These are phyloP conservation scores for Romanogobio albipinnatus DNA, from an alignment of 2,113 vertebrate genomes.

Conservation along the genomic window DNA sequence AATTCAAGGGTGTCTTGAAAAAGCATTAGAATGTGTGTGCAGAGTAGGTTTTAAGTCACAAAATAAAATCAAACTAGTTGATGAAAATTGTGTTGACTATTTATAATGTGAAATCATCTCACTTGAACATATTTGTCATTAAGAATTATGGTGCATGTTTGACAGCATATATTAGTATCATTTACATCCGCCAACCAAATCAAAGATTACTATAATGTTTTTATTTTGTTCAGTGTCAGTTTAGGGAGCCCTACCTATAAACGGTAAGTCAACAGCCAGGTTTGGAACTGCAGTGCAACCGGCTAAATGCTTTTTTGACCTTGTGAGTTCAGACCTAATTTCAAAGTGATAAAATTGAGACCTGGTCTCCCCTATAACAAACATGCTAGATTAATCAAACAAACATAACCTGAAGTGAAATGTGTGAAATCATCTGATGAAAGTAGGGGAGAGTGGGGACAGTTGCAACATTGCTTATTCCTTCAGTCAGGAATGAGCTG, in stretches of 20 bases:
- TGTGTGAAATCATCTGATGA: not conserved
- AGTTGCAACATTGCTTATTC: no score
- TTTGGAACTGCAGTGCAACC: not conserved
- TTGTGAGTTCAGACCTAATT: no score
- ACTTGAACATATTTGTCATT: not conserved
- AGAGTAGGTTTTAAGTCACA: conserved; percentile 31
- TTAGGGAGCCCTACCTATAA: not conserved
- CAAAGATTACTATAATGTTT: not conserved
- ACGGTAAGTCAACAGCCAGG: no score
- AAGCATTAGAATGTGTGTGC: conserved; percentile 40
- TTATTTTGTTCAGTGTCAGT: not conserved
- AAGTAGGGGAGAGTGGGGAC: no score
- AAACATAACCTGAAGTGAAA: not conserved
- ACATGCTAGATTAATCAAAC: not conserved
- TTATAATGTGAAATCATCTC: not conserved
- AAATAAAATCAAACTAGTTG: conserved; percentile 48
- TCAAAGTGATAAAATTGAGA: no score
- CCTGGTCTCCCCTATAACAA: not conserved
- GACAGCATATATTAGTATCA: not conserved
- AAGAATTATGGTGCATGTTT: no score
- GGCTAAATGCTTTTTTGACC: not conserved
- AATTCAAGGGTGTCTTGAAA: conserved; percentile 37
- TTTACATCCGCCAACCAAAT: not conserved
- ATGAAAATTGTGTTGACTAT: conserved; percentile 22
- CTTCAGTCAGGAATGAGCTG: no score